Evolutionary conservation across 2,113 vertebrate species (phyloP), one percentile per base, ranked within the genome.

Genomic region (Leptosomus discolor): DNA sequence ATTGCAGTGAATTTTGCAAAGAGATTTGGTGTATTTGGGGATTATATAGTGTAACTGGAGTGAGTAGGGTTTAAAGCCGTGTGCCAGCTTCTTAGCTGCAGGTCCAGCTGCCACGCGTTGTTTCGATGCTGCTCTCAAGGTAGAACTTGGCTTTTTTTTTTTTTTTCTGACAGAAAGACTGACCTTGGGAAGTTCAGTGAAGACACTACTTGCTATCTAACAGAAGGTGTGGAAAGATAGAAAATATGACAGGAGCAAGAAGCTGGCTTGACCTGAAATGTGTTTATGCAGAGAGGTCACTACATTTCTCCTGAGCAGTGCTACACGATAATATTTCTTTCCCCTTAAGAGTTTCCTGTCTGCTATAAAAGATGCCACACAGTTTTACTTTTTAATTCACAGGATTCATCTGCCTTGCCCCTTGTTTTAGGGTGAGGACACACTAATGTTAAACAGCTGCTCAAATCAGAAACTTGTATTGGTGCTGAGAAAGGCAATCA

Each of bases 401-500:
- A 58, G 67, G 37, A 34, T 36, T 82, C 39, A 17, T 69, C 29
- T 65, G 43, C 39, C 39, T 54, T 67, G 43, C 18, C 63, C 26
- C 45, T 71, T 83, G 53, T 67, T 82, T 71, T 67, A 91, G 11
- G 13, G 57, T 71, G 64, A 71, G 51, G n/a, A 50, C 14, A 20
- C 23, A 8, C 46, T 76, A 46, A 16, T 24, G 17, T 29, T 76
- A 39, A 83, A 71, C 22, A 57, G 17, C 5, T 41, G 18, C 69
- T 76, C 58, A 23, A 37, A 78, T 54, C 39, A 60, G 56, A 53
- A 87, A 22, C n/a, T 71, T 60, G 53, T 12, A 5, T 18, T 45
- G 15, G 18, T 54, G 41, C 36, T 0, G 11, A 51, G 46, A 46
- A 69, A 69, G 56, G 9, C 15, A 32, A 34, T 24, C 0, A 1